Evolutionary conservation across 2,113 vertebrate genomes (phyloP), one percentile per base, ranked within the genome.

Genomic region (Indicator indicator): DNA sequence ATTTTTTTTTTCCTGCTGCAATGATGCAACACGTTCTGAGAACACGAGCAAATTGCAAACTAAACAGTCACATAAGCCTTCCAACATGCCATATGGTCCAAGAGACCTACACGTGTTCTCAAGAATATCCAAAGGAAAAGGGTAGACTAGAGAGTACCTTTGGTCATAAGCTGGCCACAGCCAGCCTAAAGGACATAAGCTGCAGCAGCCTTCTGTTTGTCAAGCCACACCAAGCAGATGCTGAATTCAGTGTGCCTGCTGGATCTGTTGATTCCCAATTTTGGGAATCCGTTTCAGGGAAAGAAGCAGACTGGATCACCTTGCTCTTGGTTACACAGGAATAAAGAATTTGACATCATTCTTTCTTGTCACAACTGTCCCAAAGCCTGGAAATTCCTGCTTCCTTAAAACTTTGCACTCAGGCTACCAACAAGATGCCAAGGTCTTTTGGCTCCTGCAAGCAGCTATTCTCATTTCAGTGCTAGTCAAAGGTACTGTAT

Each of bases 361-460:
- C 38, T 33, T 86, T 78, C 23, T 67, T 75, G 67, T 72, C 70
- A 58, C 52, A 86, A 52, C 55, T 82, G 32, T 87, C 67, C 70
- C 48, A 91, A 70, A 87, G 46, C 75, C 84, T 95, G 84, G 68
- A 67, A 90, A 80, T 71, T 86, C 82, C 78, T 92, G 64, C 93
- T 87, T 70, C 64, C 75, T 85, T 94, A 86, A 86, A 89, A 80
- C 42, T 88, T 83, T 56, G 36, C 91, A 91, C 82, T 89, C 68
- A 94, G 81, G 78, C 84, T 83, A 60, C 78, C 75, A 85, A 79
- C 30, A 73, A 55, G 50, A 82, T 90, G 27, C 72, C 67, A 84
- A 77, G 60, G 77, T n/a, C 42, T 94, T 92, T 91, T 83, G 67
- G 52, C 38, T 94, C 23, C 71, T 86, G 64, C 60, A 80, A 56